Percentiles rank a stretch among this genome's conserved stretches.
Conservation (phyloP, 1,140 invertebrate genomes). For the Orchesella cincta region DNA sequence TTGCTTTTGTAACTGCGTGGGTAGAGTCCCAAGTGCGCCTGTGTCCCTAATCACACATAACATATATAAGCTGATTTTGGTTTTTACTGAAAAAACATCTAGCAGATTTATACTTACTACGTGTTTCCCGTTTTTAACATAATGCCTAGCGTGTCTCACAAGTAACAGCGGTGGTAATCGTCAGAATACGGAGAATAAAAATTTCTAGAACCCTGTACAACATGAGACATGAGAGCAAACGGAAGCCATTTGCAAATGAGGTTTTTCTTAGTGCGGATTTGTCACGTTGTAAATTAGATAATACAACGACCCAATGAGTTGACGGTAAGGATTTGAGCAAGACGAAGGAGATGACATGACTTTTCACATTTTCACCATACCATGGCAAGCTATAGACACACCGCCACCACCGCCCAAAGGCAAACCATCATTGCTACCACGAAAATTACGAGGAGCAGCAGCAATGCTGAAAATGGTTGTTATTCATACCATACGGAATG, state of each 20-base stretch:
- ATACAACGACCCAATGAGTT: constrained; percentile 24
- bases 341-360: constrained; percentile 9
- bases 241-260: constrained; percentile 46
- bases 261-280: constrained; percentile 43
- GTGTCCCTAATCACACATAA: too few species aligned
- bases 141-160: too few species aligned
- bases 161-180: too few species aligned
- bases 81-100: too few species aligned
- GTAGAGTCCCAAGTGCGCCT: too few species aligned
- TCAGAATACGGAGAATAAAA: too few species aligned
- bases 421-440: neutral
- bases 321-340: constrained; percentile 21
- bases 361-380: constrained; percentile 15
- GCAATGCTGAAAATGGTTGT: neutral
- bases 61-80: too few species aligned
- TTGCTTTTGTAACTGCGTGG: too few species aligned
- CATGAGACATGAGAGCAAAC: too few species aligned
- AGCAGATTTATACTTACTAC: too few species aligned
- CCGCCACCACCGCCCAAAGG: neutral
- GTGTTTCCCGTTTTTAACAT: too few species aligned
- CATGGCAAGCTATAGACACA: neutral
- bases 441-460: neutral
- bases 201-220: too few species aligned
- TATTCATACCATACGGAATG: constrained; percentile 7
- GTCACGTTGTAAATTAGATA: constrained; percentile 47